A percentile compares a stretch with the other conserved stretches of the same genome.
Conservation (phyloP, 2,113 vertebrate genomes). For the Pandion haliaetus region DNA sequence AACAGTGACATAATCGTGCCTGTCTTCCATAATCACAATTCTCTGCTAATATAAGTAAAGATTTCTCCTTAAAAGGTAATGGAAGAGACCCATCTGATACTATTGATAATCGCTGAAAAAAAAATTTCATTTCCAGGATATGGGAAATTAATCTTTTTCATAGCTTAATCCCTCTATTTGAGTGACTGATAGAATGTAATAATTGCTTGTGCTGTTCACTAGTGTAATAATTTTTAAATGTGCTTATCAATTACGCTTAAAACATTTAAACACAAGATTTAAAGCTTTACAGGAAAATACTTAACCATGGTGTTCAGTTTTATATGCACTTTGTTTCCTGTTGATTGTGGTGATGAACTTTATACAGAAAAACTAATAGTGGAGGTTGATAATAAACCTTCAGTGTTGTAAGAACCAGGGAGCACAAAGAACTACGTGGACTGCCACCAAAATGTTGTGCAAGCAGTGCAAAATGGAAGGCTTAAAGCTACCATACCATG, state of each 20-base stretch:
- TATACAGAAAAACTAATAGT: slow-evolving; percentile 18
- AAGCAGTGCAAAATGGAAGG: neutral
- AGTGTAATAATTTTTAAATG: slow-evolving; percentile 5
- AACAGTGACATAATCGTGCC: neutral
- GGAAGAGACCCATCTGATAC: neutral
- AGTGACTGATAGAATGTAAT: neutral
- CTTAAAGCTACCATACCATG: neutral
- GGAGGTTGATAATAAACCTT: neutral
- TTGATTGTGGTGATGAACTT: slow-evolving; percentile 23
- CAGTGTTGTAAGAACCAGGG: neutral
- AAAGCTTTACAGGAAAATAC: slow-evolving; percentile 44
- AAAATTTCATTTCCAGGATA: neutral
- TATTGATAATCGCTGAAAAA: neutral
- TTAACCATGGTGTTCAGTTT: slow-evolving; percentile 24
- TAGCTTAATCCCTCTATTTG: neutral
- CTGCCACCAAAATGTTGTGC: neutral
- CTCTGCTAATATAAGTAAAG: neutral
- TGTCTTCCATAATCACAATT: neutral
- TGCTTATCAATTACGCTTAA: slow-evolving; percentile 34
- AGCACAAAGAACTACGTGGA: neutral
- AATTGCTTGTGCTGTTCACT: neutral
- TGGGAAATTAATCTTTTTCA: neutral
- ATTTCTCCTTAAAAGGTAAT: neutral
- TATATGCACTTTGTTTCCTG: slow-evolving; percentile 16
- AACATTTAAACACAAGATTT: slow-evolving; percentile 35